Percentiles rank a stretch among this genome's conserved stretches.
Evolutionary conservation across 2,888 invertebrate species (phyloP).

Genomic region (Clusia tigrina): DNA sequence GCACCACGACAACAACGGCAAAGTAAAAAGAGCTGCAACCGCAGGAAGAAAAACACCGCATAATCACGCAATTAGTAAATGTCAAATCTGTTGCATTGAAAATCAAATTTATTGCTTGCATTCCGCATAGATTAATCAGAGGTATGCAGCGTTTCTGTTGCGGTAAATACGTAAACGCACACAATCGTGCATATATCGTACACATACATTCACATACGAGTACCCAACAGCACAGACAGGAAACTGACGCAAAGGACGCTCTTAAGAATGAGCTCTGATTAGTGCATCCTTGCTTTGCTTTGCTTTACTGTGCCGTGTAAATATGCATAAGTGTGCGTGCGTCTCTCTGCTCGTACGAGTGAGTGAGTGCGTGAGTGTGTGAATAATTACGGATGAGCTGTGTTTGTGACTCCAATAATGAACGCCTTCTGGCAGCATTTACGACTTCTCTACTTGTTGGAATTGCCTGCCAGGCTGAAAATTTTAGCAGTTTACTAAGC

Average conservation of each 20-base stretch:
- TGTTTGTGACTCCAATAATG: too few relatives aligned
- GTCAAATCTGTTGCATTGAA: constrained; percentile 4
- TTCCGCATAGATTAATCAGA: constrained; percentile 1
- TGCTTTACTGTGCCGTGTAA: not conserved
- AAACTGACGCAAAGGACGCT: not conserved
- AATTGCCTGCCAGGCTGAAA: too few relatives aligned
- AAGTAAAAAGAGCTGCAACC: not conserved
- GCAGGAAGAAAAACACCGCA: not conserved
- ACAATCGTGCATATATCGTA: not conserved
- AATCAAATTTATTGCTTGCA: constrained; percentile 5
- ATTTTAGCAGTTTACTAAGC: too few relatives aligned
- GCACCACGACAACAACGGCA: constrained; percentile 3
- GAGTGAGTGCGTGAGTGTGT: not conserved
- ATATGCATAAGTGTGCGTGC: not conserved
- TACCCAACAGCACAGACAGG: not conserved
- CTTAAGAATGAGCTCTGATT: too few relatives aligned
- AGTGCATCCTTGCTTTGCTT: too few relatives aligned
- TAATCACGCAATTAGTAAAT: constrained; percentile 13
- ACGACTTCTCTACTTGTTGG: too few relatives aligned
- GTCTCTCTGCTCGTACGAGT: too few relatives aligned
- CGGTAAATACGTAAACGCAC: not conserved
- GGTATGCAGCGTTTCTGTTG: constrained; percentile 2
- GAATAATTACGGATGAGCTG: too few relatives aligned
- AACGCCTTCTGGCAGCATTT: too few relatives aligned
- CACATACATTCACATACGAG: not conserved